phyloP scores from a whole-genome alignment of 2,888 invertebrate genomes.

The Erannis defoliaria region DNA sequence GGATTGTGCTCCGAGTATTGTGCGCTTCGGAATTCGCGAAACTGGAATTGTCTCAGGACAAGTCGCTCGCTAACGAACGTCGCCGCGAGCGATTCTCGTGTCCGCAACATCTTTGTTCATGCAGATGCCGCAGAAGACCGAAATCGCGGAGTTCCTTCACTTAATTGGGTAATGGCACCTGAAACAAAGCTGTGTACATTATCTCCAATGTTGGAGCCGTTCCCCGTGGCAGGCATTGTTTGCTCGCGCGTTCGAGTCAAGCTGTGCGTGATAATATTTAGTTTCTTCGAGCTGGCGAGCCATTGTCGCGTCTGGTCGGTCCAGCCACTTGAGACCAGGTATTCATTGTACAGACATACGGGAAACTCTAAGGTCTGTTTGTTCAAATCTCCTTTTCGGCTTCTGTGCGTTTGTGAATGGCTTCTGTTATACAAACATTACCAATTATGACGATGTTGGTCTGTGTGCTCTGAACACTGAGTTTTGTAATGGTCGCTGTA shows the following conservation, averaged over 20 bases:
- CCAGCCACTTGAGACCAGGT: constrained; percentile 72
- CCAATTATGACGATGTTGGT: constrained; percentile 71
- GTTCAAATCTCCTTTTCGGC: constrained; percentile 80
- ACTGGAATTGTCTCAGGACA: constrained; percentile 82
- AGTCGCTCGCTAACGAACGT: constrained; percentile 71
- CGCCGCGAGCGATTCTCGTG: constrained; percentile 61
- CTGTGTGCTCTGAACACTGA: constrained; percentile 51
- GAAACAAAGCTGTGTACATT: constrained; percentile 51
- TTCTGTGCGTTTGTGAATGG: constrained; percentile 79
- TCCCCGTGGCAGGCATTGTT: constrained; percentile 57
- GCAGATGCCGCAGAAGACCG: constrained; percentile 47
- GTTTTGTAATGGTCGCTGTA: constrained; percentile 48
- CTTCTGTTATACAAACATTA: constrained; percentile 78
- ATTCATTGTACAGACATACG: constrained; percentile 73
- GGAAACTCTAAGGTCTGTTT: constrained; percentile 76
- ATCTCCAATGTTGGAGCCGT: constrained; percentile 42
- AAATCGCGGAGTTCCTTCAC: constrained; percentile 48
- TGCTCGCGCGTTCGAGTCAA: constrained; percentile 58
- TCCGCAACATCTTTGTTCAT: constrained; percentile 48
- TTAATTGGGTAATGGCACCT: constrained; percentile 43
- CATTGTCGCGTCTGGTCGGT: constrained; percentile 67
- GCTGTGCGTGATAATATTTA: constrained; percentile 83
- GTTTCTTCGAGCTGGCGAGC: constrained; percentile 67
- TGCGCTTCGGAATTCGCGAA: constrained; percentile 77
- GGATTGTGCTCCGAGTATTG: constrained; percentile 73